These are phyloP conservation scores for Clarias gariepinus DNA, from an alignment of 2,113 vertebrate genomes.

Conservation along the genomic window DNA sequence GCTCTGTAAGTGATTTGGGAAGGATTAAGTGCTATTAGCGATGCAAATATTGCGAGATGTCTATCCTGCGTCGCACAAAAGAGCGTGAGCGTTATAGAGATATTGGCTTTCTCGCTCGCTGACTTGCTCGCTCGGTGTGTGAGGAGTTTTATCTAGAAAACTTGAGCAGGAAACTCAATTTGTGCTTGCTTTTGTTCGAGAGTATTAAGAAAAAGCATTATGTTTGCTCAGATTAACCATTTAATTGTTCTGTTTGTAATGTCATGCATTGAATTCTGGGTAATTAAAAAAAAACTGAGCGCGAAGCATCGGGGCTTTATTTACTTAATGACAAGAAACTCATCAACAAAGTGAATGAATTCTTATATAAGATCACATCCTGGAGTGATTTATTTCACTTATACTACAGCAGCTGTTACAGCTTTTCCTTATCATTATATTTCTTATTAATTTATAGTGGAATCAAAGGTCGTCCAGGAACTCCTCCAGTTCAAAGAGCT, in stretches of 20 bases:
- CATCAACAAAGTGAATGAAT: background rate
- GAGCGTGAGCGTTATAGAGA: background rate
- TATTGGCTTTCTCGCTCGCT: no score
- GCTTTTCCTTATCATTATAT: background rate
- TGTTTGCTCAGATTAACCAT: background rate
- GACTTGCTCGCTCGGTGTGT: background rate
- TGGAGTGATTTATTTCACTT: background rate
- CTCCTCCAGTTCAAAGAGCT: background rate
- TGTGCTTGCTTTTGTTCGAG: background rate
- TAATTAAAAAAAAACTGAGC: conserved; percentile 35
- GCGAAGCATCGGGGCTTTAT: background rate
- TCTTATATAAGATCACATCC: background rate
- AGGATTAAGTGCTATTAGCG: conserved; percentile 35
- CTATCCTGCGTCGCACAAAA: conserved; percentile 24
- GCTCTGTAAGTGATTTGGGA: conserved; percentile 32
- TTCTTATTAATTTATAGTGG: background rate
- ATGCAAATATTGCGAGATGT: conserved; percentile 31
- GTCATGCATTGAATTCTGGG: conserved; percentile 34
- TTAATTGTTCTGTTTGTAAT: background rate
- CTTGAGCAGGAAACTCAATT: conserved; percentile 4
- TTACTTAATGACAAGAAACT: background rate
- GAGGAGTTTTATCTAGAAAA: background rate
- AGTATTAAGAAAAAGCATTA: background rate
- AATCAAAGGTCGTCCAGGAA: background rate
- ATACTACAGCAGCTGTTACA: background rate